A percentile compares a stretch with the other conserved stretches of the same genome.
These are phyloP conservation scores for Drosophila melanica DNA, from an alignment of 1,140 invertebrate species.

Conservation along the genomic window DNA sequence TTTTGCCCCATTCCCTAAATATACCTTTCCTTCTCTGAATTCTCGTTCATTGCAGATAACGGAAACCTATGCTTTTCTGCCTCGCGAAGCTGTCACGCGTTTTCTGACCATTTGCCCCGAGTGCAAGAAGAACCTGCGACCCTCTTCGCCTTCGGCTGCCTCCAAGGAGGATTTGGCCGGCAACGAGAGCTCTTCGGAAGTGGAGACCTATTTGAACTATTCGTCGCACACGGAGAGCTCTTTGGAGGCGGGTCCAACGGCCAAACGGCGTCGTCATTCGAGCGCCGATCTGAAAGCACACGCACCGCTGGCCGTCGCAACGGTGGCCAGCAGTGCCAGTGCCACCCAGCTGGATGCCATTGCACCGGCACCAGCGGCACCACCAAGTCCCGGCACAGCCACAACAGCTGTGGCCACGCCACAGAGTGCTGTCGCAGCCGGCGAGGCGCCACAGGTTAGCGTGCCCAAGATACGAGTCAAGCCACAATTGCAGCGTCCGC, in stretches of 20 bases:
- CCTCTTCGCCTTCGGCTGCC: conserved; percentile 86
- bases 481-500: conserved; percentile 69
- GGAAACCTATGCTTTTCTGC: conserved; percentile 97
- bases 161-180: conserved; percentile 64
- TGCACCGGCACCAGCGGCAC: background rate
- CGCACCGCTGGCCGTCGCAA: conserved; percentile 6
- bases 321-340: conserved; percentile 39
- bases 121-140: conserved; percentile 94
- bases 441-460: conserved; percentile 38
- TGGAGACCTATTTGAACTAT: conserved; percentile 75
- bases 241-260: conserved; percentile 69
- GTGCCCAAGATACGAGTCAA: conserved; percentile 78
- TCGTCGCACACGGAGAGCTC: conserved; percentile 82
- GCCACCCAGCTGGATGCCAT: conserved; percentile 51
- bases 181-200: conserved; percentile 82
- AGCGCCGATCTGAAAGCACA: conserved; percentile 66
- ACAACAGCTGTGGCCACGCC: background rate
- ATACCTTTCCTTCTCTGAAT: too few relatives aligned
- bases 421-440: conserved; percentile 24
- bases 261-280: conserved; percentile 71
- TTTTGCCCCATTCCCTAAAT: too few relatives aligned
- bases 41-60: conserved; percentile 90
- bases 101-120: conserved; percentile 97
- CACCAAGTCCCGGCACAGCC: conserved; percentile 18
- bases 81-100: conserved; percentile 96